Evolutionary conservation across 2,888 invertebrate genomes (phyloP).

Genomic region (Ectobius pallidus): DNA sequence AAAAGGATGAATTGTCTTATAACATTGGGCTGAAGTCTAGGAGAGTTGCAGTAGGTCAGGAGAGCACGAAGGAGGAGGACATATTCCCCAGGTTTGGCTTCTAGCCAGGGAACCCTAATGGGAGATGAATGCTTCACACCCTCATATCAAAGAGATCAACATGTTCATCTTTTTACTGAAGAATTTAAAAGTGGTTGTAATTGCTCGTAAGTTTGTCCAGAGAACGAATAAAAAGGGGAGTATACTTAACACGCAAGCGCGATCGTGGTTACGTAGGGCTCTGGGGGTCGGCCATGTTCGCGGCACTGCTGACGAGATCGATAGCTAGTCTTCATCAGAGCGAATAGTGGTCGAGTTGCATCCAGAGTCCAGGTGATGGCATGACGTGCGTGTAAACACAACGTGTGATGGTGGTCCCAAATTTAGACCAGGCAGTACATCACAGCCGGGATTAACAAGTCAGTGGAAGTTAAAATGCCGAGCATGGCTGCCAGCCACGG

Average conservation of each 20-base stretch:
- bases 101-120: not conserved
- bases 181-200: no score
- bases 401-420: slow-evolving; percentile 7
- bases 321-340: not conserved
- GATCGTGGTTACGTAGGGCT: no score
- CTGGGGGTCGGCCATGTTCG: slow-evolving; percentile 9
- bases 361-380: not conserved
- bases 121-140: not conserved
- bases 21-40: no score
- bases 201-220: no score
- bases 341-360: not conserved
- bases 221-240: no score
- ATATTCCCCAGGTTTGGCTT: not conserved
- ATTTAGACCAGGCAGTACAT: not conserved
- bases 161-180: no score
- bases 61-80: not conserved
- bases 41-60: slow-evolving; percentile 12
- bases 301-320: not conserved
- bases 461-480: slow-evolving; percentile 49
- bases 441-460: not conserved
- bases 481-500: slow-evolving; percentile 66
- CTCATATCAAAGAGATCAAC: no score
- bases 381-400: not conserved
- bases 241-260: slow-evolving; percentile 2
- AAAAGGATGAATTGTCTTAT: no score